Base-by-base conservation (phyloP, 2,888 invertebrate species). In the Drosophila anomelani region DNA sequence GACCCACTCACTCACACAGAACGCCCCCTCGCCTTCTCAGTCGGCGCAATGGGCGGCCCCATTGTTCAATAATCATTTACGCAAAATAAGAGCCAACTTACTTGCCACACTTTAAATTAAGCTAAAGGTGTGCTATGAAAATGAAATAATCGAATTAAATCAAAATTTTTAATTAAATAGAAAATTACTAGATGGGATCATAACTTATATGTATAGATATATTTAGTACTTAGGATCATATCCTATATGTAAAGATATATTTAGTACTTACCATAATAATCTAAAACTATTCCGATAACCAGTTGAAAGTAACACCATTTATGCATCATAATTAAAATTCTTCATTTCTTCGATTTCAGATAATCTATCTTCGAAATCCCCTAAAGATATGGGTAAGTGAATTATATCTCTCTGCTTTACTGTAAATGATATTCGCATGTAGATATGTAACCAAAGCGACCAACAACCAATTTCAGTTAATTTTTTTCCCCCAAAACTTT, bases 51-150 rank as follows among this genome's bases (percentile, higher is more conserved):
- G 69, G 69, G 67, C 67, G 56, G 69, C 39, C 47, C 46, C 57
- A 69, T 67, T 49, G 57, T 67, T 49, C 57, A 29, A 47, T 56
- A 49, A 67, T 67, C 67, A 67, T 67, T 69, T 47, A 67, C 69
- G 38, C 47, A 29, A 49, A 47, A 13, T 10, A 20, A n/a, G 13
- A 15, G 47, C n/a, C 4, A 13, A 47, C 26, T 34, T 47, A n/a
- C 32, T 67, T 20, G 20, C 55, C 47, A 20, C 39, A 23, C 23
- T 23, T 3, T 23, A 23, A 23, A 23, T 23, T 3, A 23, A 23
- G 23, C 23, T 2, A 23, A 23, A 41, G 39, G 39, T 41, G 39
- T 41, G 41, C 41, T 4, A 12, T 38, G 7, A 23, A 36, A 9
- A 12, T 12, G 10, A 6, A 36, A 23, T 54, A 26, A 54, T 38